Evolutionary conservation across 2,797 vertebrate species (phyloP).

Genomic region (Sebastes taczanowskii): DNA sequence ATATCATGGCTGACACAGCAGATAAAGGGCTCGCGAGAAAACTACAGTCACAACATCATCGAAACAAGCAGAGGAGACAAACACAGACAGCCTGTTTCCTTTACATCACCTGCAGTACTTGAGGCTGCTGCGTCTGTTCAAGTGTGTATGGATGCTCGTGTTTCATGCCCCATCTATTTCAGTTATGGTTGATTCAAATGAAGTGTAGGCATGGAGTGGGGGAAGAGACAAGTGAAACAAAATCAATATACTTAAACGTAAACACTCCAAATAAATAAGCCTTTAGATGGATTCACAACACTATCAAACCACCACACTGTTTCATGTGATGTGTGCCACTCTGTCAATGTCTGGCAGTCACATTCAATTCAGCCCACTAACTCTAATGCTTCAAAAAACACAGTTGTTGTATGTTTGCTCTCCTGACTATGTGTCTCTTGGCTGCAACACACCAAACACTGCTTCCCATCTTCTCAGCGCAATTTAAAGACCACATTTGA

Average conservation of each 20-base stretch:
- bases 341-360: not conserved
- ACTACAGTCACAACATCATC: slow-evolving; percentile 57
- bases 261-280: slow-evolving; percentile 47
- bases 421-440: not conserved
- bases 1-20: slow-evolving; percentile 79
- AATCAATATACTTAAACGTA: slow-evolving; percentile 62
- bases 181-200: slow-evolving; percentile 39
- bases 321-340: not conserved
- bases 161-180: slow-evolving; percentile 41
- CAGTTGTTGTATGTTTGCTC: not conserved
- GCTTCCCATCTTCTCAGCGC: not conserved
- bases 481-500: not conserved
- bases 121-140: slow-evolving; percentile 22
- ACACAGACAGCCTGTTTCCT: slow-evolving; percentile 35
- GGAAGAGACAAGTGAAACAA: slow-evolving; percentile 25
- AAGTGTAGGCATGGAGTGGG: slow-evolving; percentile 14
- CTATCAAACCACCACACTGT: slow-evolving; percentile 11
- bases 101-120: slow-evolving; percentile 23
- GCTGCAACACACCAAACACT: not conserved
- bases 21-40: slow-evolving; percentile 58
- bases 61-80: slow-evolving; percentile 34
- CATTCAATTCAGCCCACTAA: not conserved
- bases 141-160: slow-evolving; percentile 5
- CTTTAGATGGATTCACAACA: slow-evolving; percentile 19
- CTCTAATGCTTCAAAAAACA: not conserved